Evolutionary conservation across 2,797 vertebrate species (phyloP).

Genomic region (Ptychadena robeensis): DNA sequence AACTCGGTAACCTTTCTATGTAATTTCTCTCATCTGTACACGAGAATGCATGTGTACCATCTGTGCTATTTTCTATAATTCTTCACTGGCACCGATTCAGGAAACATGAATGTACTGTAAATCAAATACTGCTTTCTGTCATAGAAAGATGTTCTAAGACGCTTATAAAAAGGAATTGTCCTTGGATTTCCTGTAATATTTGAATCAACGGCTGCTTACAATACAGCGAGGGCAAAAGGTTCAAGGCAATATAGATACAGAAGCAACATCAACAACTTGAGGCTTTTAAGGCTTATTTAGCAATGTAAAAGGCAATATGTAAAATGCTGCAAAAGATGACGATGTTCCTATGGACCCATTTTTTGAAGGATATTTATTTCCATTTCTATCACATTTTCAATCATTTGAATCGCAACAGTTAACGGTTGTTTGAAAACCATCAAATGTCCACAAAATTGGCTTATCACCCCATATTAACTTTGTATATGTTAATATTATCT

Average conservation of each 20-base stretch:
- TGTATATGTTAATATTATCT: too few relatives aligned
- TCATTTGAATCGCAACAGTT: too few relatives aligned
- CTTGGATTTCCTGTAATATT: not conserved
- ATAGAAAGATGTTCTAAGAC: constrained; percentile 46
- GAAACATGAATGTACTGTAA: constrained; percentile 53
- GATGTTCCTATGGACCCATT: too few relatives aligned
- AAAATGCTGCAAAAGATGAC: not conserved
- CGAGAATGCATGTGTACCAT: constrained; percentile 2
- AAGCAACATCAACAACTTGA: not conserved
- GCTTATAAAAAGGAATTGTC: not conserved
- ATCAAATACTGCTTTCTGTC: constrained; percentile 44
- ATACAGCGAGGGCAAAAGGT: not conserved
- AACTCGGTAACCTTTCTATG: constrained; percentile 23
- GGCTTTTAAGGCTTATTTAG: not conserved
- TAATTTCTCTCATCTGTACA: constrained; percentile 5
- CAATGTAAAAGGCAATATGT: not conserved
- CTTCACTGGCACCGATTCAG: constrained; percentile 50
- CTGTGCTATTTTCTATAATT: constrained; percentile 16
- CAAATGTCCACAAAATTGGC: too few relatives aligned
- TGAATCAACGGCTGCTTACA: not conserved
- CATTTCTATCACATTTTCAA: too few relatives aligned
- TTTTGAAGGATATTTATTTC: too few relatives aligned
- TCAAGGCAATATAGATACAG: not conserved
- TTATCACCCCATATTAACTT: too few relatives aligned
- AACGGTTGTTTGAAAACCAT: too few relatives aligned